Evolutionary conservation across 2,888 invertebrate genomes (phyloP).

Genomic region (Pristionchus maxplancki): DNA sequence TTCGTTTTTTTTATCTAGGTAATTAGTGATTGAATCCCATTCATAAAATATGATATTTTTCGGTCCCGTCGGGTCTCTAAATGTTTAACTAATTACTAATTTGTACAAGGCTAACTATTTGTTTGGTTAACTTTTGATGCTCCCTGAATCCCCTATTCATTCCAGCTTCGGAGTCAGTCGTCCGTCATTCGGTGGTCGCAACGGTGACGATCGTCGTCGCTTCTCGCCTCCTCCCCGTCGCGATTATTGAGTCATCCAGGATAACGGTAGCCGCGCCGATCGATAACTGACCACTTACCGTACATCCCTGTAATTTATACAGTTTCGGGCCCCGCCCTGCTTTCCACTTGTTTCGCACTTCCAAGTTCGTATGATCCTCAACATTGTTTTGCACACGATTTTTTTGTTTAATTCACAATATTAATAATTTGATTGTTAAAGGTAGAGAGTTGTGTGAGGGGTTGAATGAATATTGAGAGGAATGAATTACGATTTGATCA

Average conservation of each 20-base stretch:
- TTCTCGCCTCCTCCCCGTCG: slow-evolving; percentile 32
- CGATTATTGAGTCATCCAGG: slow-evolving; percentile 36
- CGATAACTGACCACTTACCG: slow-evolving; percentile 28
- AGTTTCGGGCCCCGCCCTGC: slow-evolving; percentile 23
- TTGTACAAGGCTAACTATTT: no score
- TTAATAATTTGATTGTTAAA: slow-evolving; percentile 2
- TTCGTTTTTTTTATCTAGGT: no score
- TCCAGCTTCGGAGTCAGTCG: not conserved
- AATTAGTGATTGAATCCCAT: no score
- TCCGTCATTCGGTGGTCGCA: slow-evolving; percentile 24
- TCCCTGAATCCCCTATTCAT: no score
- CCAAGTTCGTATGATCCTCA: slow-evolving; percentile 37
- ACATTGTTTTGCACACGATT: not conserved
- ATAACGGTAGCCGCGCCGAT: slow-evolving; percentile 19
- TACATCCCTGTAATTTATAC: slow-evolving; percentile 21
- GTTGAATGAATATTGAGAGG: not conserved
- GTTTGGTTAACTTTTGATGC: no score
- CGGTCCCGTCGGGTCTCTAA: no score
- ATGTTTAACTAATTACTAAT: no score
- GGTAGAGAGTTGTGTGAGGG: not conserved
- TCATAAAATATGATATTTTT: no score
- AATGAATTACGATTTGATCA: not conserved
- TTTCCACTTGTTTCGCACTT: slow-evolving; percentile 6
- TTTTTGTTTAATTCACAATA: slow-evolving; percentile 30
- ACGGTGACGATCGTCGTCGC: slow-evolving; percentile 29